A percentile compares a stretch with the other conserved stretches of the same genome.
These are phyloP conservation scores for Anthrax anthrax DNA, from an alignment of 2,888 invertebrate species.

Conservation along the genomic window DNA sequence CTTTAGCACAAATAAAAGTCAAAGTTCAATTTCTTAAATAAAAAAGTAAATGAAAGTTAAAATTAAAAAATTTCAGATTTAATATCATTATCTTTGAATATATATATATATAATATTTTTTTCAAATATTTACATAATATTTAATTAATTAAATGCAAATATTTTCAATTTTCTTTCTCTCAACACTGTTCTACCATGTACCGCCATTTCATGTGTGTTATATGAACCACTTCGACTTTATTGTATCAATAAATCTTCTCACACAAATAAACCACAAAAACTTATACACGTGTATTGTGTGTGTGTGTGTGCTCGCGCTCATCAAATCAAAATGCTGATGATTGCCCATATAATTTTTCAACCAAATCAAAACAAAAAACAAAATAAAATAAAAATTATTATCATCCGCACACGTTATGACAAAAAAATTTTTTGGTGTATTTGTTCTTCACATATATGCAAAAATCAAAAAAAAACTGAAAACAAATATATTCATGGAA, in stretches of 20 bases:
- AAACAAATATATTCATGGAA: no score
- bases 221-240: slow-evolving; percentile 5
- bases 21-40: neutral
- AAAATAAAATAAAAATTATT: neutral
- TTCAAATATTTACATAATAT: neutral
- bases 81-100: no score
- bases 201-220: neutral
- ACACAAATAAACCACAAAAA: neutral
- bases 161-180: slow-evolving; percentile 8
- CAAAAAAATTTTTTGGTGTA: no score
- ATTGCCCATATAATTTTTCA: slow-evolving; percentile 2
- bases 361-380: neutral
- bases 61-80: neutral
- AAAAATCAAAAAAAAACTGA: no score
- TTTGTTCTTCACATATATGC: no score
- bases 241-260: neutral
- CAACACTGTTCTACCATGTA: slow-evolving; percentile 4
- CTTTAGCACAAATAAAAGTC: neutral
- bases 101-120: no score
- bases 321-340: slow-evolving; percentile 1
- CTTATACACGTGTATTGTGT: neutral
- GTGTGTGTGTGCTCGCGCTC: neutral
- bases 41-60: no score
- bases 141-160: slow-evolving; percentile 8
- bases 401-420: neutral